Evolutionary conservation across 2,113 vertebrate species (phyloP).

Genomic region (Scophthalmus maximus): DNA sequence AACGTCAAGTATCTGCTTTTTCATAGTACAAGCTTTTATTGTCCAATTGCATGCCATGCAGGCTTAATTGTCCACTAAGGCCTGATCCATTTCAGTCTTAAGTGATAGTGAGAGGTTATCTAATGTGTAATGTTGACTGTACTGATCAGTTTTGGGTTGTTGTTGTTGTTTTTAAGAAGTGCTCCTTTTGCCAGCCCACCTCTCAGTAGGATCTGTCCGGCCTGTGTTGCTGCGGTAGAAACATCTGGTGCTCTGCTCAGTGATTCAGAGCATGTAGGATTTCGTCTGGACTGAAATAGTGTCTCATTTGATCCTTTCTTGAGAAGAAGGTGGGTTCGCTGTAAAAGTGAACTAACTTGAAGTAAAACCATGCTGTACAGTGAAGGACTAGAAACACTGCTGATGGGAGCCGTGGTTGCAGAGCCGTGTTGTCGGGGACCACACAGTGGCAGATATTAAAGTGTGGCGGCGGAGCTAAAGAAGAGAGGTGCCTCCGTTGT

Average conservation of each 20-base stretch:
- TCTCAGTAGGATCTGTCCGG: neutral
- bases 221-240: neutral
- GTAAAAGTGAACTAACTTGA: neutral
- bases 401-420: too few relatives aligned
- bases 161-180: neutral
- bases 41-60: neutral
- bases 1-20: neutral
- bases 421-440: too few relatives aligned
- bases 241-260: neutral
- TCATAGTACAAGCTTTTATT: neutral
- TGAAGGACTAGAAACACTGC: neutral
- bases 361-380: neutral
- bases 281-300: neutral
- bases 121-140: neutral
- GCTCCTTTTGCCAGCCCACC: neutral
- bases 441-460: too few relatives aligned
- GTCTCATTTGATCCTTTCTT: neutral
- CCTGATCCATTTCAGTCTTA: neutral
- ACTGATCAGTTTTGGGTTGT: neutral
- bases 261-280: neutral
- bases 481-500: too few relatives aligned
- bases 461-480: too few relatives aligned
- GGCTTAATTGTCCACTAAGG: neutral
- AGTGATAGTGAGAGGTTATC: neutral
- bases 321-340: neutral